phyloP scores from a whole-genome alignment of 2,888 invertebrate genomes.

The Cantharis nigra region DNA sequence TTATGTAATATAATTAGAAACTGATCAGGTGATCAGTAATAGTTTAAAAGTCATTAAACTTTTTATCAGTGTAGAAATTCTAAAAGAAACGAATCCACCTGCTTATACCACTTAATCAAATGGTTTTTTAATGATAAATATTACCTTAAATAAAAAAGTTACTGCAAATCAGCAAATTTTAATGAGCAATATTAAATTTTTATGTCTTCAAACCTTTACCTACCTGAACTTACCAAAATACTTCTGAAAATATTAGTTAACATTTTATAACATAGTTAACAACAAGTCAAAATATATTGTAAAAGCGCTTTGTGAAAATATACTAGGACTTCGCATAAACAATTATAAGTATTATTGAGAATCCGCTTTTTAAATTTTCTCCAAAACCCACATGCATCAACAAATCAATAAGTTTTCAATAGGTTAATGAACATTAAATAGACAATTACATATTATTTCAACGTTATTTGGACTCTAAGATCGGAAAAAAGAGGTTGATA shows the following conservation, averaged over 20 bases:
- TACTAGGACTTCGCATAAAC: too few species aligned
- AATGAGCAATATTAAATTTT: neutral
- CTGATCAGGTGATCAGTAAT: neutral
- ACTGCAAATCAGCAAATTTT: neutral
- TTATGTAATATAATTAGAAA: neutral
- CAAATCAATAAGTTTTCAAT: too few species aligned
- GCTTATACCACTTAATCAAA: neutral
- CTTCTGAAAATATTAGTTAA: neutral
- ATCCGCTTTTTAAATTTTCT: too few species aligned
- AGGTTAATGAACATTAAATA: too few species aligned
- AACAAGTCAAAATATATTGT: neutral
- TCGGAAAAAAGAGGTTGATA: too few species aligned
- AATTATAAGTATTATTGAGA: too few species aligned
- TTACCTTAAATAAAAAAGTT: neutral
- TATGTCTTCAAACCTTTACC: neutral
- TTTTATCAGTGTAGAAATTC: neutral
- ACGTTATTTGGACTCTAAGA: too few species aligned
- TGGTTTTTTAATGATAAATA: neutral
- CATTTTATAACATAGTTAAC: too few species aligned
- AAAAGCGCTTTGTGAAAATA: too few species aligned
- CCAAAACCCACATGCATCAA: too few species aligned
- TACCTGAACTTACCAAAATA: neutral
- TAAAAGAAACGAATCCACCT: neutral
- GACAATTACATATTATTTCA: too few species aligned
- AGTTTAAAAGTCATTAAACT: neutral